phyloP scores from a whole-genome alignment of 2,888 invertebrate genomes.

The Pristionchus exspectatus region DNA sequence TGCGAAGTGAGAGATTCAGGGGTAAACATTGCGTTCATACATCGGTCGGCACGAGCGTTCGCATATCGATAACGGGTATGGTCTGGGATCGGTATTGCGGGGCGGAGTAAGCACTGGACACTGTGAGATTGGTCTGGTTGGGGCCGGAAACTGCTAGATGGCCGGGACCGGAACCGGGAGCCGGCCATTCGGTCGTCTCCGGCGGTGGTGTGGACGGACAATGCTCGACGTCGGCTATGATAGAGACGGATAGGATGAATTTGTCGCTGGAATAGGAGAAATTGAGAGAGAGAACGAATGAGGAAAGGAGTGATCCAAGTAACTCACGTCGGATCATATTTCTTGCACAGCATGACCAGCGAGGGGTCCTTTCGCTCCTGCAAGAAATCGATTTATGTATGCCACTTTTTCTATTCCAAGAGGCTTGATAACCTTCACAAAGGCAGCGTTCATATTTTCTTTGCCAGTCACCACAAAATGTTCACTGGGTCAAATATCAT shows the following conservation, averaged over 20 bases:
- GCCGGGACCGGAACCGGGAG: too few relatives aligned
- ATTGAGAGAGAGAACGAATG: background rate
- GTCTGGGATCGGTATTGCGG: constrained; percentile 6
- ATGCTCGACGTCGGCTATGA: constrained; percentile 79
- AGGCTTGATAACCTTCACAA: too few relatives aligned
- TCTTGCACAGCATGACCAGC: constrained; percentile 85
- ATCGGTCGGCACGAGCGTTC: constrained; percentile 51
- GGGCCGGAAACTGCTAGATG: background rate
- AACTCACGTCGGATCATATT: constrained; percentile 85
- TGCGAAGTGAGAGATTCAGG: background rate
- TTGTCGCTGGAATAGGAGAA: constrained; percentile 84
- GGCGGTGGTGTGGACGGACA: constrained; percentile 78
- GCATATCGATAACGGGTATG: constrained; percentile 38
- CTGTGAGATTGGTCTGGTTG: background rate
- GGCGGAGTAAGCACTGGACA: background rate
- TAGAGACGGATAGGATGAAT: constrained; percentile 85
- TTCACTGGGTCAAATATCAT: background rate
- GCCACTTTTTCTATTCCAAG: too few relatives aligned
- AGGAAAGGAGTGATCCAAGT: background rate
- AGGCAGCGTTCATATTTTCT: too few relatives aligned
- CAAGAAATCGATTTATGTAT: background rate
- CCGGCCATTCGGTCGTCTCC: constrained; percentile 62
- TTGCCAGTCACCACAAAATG: background rate
- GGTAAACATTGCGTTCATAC: background rate
- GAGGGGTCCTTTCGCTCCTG: constrained; percentile 75